phyloP scores from a whole-genome alignment of 1,140 invertebrate genomes.

The Samia ricini region DNA sequence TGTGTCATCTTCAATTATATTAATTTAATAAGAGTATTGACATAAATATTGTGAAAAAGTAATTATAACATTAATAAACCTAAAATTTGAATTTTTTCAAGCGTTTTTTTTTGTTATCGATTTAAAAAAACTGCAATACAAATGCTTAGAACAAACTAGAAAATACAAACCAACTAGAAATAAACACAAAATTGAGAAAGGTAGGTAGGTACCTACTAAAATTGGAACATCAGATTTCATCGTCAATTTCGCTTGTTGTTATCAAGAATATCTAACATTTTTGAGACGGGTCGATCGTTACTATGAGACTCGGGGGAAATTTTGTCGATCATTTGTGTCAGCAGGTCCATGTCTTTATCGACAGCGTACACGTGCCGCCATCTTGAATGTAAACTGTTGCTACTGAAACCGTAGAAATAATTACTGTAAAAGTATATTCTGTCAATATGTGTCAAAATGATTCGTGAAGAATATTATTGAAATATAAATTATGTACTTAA shows the following conservation, averaged over 20 bases:
- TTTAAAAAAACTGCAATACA: not conserved
- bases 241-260: not conserved
- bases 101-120: too few species aligned
- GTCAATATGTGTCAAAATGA: too few species aligned
- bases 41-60: too few species aligned
- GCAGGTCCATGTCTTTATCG: constrained; percentile 24
- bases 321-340: constrained; percentile 35
- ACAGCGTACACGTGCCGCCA: constrained; percentile 14
- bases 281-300: constrained; percentile 12
- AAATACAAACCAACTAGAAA: not conserved
- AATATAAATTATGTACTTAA: too few species aligned
- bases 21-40: too few species aligned
- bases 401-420: not conserved
- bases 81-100: too few species aligned
- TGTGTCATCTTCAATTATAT: too few species aligned
- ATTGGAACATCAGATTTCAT: not conserved
- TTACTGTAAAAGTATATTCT: not conserved
- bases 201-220: too few species aligned
- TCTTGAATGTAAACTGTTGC: constrained; percentile 1
- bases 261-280: constrained; percentile 1
- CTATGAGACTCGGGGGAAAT: constrained; percentile 25
- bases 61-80: too few species aligned
- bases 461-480: too few species aligned
- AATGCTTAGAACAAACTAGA: not conserved
- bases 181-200: not conserved